These are phyloP conservation scores for Buathra laborator DNA, from an alignment of 2,888 invertebrate species.

Conservation along the genomic window DNA sequence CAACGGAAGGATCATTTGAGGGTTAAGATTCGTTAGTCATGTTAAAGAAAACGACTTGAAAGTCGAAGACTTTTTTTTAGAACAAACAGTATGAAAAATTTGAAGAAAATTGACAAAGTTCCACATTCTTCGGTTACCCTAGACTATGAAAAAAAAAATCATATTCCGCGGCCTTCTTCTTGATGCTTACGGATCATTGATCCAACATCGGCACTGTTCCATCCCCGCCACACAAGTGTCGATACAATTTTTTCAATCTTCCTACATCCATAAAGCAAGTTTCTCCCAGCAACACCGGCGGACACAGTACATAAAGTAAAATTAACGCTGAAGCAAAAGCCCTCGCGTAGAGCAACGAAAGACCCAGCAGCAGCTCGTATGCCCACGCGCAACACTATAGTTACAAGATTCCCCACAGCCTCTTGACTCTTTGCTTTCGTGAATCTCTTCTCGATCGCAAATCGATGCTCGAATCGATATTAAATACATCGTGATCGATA, in stretches of 20 bases:
- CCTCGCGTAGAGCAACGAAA: background rate
- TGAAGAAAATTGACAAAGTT: background rate
- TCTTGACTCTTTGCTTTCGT: background rate
- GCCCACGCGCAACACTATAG: slow-evolving; percentile 41
- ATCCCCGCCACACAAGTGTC: background rate
- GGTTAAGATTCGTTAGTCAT: background rate
- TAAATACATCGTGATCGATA: slow-evolving; percentile 77
- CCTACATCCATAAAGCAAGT: background rate
- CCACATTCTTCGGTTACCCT: background rate
- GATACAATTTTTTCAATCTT: background rate
- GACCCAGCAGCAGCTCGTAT: slow-evolving; percentile 42
- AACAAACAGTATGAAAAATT: background rate
- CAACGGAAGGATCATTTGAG: background rate
- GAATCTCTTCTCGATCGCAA: background rate
- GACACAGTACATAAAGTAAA: slow-evolving; percentile 24
- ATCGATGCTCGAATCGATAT: slow-evolving; percentile 57
- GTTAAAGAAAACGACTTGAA: background rate
- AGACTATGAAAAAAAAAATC: background rate
- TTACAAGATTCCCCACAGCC: slow-evolving; percentile 3
- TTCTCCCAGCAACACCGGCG: background rate
- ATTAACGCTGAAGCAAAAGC: background rate
- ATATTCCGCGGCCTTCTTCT: background rate
- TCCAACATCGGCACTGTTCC: background rate
- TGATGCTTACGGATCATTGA: background rate
- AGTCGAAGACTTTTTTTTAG: too few species aligned